These are phyloP conservation scores for Tetrapedia diversipes DNA, from an alignment of 2,888 invertebrate species.

Conservation along the genomic window DNA sequence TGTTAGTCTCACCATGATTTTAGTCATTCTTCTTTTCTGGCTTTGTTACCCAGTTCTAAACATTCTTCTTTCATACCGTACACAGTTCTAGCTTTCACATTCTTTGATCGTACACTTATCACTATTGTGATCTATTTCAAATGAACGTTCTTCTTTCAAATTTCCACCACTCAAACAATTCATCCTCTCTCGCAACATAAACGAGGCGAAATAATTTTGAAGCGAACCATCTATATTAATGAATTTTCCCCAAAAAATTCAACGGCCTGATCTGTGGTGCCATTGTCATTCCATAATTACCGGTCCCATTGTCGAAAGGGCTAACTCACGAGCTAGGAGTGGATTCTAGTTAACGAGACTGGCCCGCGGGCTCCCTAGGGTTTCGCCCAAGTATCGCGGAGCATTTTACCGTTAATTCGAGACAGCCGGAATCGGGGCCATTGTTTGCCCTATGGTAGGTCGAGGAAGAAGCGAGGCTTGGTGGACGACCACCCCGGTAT, in stretches of 20 bases:
- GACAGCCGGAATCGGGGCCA: slow-evolving; percentile 46
- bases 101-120: too few relatives aligned
- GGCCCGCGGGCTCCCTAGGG: slow-evolving; percentile 50
- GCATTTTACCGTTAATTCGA: slow-evolving; percentile 68
- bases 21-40: too few relatives aligned
- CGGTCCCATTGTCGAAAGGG: slow-evolving; percentile 33
- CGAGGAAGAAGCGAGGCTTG: slow-evolving; percentile 55
- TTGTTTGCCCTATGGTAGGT: slow-evolving; percentile 61
- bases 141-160: too few relatives aligned
- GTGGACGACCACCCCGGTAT: slow-evolving; percentile 31
- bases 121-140: too few relatives aligned
- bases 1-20: too few relatives aligned
- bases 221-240: slow-evolving; percentile 5
- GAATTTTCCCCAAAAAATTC: slow-evolving; percentile 14
- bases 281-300: slow-evolving; percentile 47
- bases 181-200: too few relatives aligned
- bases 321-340: slow-evolving; percentile 18
- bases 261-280: neutral
- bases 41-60: too few relatives aligned
- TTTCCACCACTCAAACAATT: too few relatives aligned
- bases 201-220: too few relatives aligned
- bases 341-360: slow-evolving; percentile 55
- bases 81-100: too few relatives aligned
- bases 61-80: too few relatives aligned
- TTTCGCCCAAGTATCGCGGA: slow-evolving; percentile 59